phyloP scores from a whole-genome alignment of 2,113 vertebrate genomes.

The Oryzias javanicus region DNA sequence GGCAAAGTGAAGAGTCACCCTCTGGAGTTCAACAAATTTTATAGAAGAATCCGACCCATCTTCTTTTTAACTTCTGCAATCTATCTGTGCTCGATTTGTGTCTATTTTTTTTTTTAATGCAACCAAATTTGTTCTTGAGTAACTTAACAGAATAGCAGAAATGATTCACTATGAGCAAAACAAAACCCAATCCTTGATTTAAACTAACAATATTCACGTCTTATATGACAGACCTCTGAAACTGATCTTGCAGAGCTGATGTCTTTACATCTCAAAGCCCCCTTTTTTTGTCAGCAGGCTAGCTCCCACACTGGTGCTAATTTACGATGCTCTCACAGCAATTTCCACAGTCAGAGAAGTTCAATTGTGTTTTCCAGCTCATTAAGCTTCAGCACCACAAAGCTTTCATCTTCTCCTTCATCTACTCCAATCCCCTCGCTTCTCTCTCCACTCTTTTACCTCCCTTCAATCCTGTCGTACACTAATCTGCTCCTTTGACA shows the following conservation, averaged over 20 bases:
- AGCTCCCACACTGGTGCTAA: constrained; percentile 78
- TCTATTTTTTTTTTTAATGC: not conserved
- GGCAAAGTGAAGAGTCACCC: constrained; percentile 79
- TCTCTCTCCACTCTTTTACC: constrained; percentile 43
- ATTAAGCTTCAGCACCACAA: constrained; percentile 81
- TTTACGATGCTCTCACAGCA: constrained; percentile 82
- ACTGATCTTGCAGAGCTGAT: constrained; percentile 49
- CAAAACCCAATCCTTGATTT: no score
- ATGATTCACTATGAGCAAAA: not conserved
- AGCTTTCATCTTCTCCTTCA: constrained; percentile 76
- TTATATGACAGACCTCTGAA: constrained; percentile 34
- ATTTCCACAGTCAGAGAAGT: constrained; percentile 84
- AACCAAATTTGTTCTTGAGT: no score
- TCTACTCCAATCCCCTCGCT: constrained; percentile 47
- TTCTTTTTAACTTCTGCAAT: constrained; percentile 21
- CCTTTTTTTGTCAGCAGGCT: constrained; percentile 75
- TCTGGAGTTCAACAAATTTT: constrained; percentile 76
- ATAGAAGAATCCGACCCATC: constrained; percentile 57
- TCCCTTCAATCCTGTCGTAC: constrained; percentile 38
- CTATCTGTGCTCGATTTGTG: not conserved
- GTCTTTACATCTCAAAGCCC: constrained; percentile 74
- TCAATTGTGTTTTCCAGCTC: constrained; percentile 87
- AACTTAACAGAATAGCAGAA: not conserved
- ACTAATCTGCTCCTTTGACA: constrained; percentile 41
- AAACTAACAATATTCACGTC: constrained; percentile 3